These are phyloP conservation scores for Pica pica DNA, from an alignment of 2,113 vertebrate genomes.

Conservation along the genomic window DNA sequence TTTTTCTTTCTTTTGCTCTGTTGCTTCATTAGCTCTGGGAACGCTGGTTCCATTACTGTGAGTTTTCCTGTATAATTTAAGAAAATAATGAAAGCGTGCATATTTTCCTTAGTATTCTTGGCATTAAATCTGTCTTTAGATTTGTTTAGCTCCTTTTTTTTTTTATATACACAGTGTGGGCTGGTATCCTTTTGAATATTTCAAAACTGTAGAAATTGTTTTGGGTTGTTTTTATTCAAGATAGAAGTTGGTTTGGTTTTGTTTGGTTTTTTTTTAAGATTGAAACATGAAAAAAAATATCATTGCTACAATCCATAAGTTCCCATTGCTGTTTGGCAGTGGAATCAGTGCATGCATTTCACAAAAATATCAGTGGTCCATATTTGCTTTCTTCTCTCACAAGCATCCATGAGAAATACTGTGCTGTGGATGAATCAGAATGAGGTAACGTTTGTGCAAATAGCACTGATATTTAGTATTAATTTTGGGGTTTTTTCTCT, in stretches of 20 bases:
- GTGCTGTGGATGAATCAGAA: background rate
- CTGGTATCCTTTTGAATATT: conserved; percentile 56
- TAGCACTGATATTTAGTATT: background rate
- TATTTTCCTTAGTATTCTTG: conserved; percentile 49
- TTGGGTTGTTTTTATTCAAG: background rate
- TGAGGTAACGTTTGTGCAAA: background rate
- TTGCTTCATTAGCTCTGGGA: conserved; percentile 83
- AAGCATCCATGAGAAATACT: background rate
- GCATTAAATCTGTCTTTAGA: conserved; percentile 59
- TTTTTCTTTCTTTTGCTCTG: conserved; percentile 66
- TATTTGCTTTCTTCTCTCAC: background rate
- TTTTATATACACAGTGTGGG: background rate
- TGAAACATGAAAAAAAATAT: background rate
- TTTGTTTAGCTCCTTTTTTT: conserved; percentile 57
- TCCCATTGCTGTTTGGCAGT: background rate
- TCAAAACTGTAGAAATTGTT: conserved; percentile 50
- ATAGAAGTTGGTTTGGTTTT: background rate
- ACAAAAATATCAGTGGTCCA: background rate
- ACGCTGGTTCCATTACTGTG: conserved; percentile 77
- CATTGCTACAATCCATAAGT: background rate
- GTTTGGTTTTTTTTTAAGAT: background rate
- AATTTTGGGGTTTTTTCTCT: background rate
- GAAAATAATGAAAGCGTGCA: conserved; percentile 66
- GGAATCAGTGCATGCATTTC: background rate
- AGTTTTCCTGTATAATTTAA: conserved; percentile 83